Base-by-base conservation (phyloP, 2,888 invertebrate species). In the Eumerus sabulonum region DNA sequence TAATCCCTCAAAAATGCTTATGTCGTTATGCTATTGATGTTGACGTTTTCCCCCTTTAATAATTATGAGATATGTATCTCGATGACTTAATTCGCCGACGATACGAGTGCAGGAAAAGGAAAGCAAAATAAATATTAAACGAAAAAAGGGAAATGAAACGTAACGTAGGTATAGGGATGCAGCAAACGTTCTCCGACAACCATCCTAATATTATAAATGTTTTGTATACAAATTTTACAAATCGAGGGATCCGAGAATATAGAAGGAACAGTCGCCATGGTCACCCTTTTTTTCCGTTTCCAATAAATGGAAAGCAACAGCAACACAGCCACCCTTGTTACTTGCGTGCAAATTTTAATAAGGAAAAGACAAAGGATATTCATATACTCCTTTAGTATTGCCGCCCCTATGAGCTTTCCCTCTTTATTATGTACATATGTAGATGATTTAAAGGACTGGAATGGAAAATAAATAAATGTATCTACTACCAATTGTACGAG, bases 311-410 rank as follows among this genome's bases (percentile, higher is more conserved):
- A n/a, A 17, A 44, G n/a, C 18, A 1, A 45, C 7, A 51, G 36
- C 51, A 42, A 62, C 40, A 60, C 57, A 67, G 13, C 47, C 66
- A 77, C 67, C 77, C 77, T 62, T 68, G 45, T 44, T 54, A 66
- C 50, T 76, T 73, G 72, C 77, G 77, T 77, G 77, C 59, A 63
- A 67, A 68, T 77, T 77, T 59, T 63, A 66, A 72, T 72, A 68
- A 68, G 47, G 51, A 57, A 45, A 59, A 63, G 67, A 77, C 77
- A 73, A 72, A 68, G 72, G 63, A 63, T 59, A 42, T 50, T 18
- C 18, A 44, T 47, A 27, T 53, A 64, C 53, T 56, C 19, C 60
- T 42, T 19, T 19, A 11, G 48, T 12, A 14, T 36, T 62, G 38
- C 35, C 47, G 17, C 16, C 40, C 40, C 48, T 50, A 14, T 66